Evolutionary conservation across 2,797 vertebrate species (phyloP).

Genomic region (Discoglossus pictus): DNA sequence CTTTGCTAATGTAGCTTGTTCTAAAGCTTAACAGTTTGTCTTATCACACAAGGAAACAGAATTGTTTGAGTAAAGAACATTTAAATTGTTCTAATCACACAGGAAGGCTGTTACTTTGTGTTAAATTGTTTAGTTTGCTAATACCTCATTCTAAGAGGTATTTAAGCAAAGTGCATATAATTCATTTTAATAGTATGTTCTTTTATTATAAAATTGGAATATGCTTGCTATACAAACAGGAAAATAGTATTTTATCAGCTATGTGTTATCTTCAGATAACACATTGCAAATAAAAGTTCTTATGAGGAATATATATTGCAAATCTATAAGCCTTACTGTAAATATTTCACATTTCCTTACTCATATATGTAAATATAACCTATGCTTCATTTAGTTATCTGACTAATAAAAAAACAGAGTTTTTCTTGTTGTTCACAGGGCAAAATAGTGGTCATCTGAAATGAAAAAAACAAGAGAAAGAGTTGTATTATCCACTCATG

Average conservation of each 20-base stretch:
- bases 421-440: too few relatives aligned
- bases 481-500: too few relatives aligned
- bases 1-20: too few relatives aligned
- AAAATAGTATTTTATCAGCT: neutral
- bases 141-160: neutral
- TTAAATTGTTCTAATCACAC: conserved; percentile 6
- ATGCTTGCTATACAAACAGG: neutral
- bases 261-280: neutral
- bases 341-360: neutral
- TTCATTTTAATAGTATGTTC: neutral
- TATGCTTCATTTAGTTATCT: neutral
- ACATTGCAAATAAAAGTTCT: neutral
- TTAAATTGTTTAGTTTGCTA: conserved; percentile 2
- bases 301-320: neutral
- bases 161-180: neutral
- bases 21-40: too few relatives aligned
- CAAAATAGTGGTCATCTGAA: too few relatives aligned
- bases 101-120: neutral
- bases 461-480: too few relatives aligned
- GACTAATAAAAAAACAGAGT: neutral
- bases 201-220: neutral
- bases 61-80: neutral
- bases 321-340: neutral
- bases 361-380: too few relatives aligned
- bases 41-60: neutral